Conservation (phyloP, 1,140 invertebrate species). For the Vanessa atalanta region DNA sequence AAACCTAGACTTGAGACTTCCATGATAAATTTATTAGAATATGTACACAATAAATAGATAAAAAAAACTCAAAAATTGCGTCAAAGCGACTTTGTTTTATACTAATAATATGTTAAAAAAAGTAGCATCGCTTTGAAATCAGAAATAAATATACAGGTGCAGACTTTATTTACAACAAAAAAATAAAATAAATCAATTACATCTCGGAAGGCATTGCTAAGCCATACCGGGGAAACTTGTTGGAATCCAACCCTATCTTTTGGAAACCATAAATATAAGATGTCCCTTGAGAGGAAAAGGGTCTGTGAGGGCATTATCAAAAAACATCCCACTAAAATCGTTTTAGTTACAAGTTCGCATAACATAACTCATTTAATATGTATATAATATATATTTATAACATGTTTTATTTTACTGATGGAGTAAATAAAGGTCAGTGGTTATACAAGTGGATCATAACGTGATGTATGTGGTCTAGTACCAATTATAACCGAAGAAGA, state of each 20-base stretch:
- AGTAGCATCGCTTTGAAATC: neutral
- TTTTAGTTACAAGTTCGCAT: slow-evolving; percentile 8
- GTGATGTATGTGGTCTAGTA: too few species aligned
- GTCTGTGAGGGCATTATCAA: slow-evolving; percentile 32
- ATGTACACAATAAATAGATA: too few species aligned
- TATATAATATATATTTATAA: too few species aligned
- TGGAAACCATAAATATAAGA: slow-evolving; percentile 29
- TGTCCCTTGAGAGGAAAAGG: slow-evolving; percentile 18
- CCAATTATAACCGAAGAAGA: too few species aligned
- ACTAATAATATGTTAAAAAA: too few species aligned
- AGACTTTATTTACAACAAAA: neutral
- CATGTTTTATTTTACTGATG: neutral
- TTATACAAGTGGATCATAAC: too few species aligned
- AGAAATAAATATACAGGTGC: neutral
- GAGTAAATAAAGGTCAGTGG: too few species aligned
- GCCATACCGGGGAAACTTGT: slow-evolving; percentile 16
- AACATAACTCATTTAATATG: neutral
- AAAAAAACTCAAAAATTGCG: too few species aligned
- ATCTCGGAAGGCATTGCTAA: slow-evolving; percentile 30
- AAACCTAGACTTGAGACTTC: too few species aligned
- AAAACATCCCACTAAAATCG: slow-evolving; percentile 23
- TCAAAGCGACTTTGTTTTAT: too few species aligned
- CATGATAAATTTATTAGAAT: too few species aligned
- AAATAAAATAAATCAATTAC: slow-evolving; percentile 32
- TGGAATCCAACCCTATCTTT: slow-evolving; percentile 34